Evolutionary conservation across 2,113 vertebrate species (phyloP).

Genomic region (Rhipidura dahli): DNA sequence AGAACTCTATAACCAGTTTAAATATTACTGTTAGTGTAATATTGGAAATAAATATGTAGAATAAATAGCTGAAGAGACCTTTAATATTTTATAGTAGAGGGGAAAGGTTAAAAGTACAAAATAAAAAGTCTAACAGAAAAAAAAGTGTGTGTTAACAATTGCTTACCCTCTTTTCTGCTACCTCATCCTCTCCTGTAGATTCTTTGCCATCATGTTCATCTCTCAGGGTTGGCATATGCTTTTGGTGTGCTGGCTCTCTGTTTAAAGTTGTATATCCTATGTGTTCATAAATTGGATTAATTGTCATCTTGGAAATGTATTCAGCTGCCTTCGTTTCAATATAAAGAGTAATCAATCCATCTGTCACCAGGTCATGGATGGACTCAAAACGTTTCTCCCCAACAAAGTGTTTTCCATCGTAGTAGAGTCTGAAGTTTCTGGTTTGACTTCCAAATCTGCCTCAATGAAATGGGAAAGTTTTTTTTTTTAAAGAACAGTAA

Average conservation of each 20-base stretch:
- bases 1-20: background rate
- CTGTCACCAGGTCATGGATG: constrained; percentile 88
- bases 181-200: constrained; percentile 80
- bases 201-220: constrained; percentile 84
- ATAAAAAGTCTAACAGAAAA: constrained; percentile 49
- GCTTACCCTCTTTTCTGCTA: constrained; percentile 92
- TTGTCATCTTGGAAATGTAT: constrained; percentile 89
- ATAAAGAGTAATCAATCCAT: constrained; percentile 89
- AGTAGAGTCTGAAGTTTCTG: constrained; percentile 88
- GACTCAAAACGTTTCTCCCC: constrained; percentile 89
- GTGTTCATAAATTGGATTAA: constrained; percentile 90
- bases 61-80: constrained; percentile 7
- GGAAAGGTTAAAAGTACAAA: constrained; percentile 17
- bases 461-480: constrained; percentile 74
- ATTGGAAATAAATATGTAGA: background rate
- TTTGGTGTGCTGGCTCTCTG: constrained; percentile 92
- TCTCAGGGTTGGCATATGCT: constrained; percentile 81
- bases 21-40: background rate
- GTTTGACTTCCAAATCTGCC: constrained; percentile 88
- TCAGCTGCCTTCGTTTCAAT: constrained; percentile 88
- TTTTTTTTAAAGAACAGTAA: constrained; percentile 71
- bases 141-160: constrained; percentile 61
- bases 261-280: constrained; percentile 92
- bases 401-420: constrained; percentile 88
- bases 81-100: background rate